Evolutionary conservation across 2,888 invertebrate genomes (phyloP).

Genomic region (Electrophaes corylata): DNA sequence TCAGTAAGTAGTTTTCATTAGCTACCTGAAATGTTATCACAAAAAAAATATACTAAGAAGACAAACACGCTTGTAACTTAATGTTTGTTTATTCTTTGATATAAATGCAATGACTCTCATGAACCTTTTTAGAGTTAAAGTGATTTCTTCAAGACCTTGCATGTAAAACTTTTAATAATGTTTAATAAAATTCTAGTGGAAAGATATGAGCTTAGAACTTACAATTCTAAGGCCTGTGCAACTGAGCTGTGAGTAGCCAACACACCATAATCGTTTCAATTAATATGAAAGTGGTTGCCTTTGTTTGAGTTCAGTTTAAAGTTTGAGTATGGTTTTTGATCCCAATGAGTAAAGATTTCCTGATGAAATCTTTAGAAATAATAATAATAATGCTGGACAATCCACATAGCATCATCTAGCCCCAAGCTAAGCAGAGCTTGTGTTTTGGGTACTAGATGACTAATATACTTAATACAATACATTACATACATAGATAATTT

Average conservation of each 20-base stretch:
- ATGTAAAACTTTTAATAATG: background rate
- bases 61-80: constrained; percentile 10
- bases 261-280: background rate
- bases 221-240: constrained; percentile 1
- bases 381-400: too few relatives aligned
- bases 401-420: too few relatives aligned
- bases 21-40: constrained; percentile 6
- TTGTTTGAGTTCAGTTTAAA: too few relatives aligned
- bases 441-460: too few relatives aligned
- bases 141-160: background rate
- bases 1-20: constrained; percentile 59
- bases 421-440: too few relatives aligned
- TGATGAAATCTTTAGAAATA: too few relatives aligned
- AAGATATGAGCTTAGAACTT: constrained; percentile 11
- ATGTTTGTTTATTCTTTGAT: background rate
- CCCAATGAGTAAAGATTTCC: too few relatives aligned
- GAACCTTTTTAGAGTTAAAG: background rate
- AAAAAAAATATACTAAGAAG: constrained; percentile 23
- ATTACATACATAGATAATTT: too few relatives aligned
- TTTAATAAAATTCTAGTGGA: background rate
- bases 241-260: constrained; percentile 3
- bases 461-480: too few relatives aligned
- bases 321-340: too few relatives aligned
- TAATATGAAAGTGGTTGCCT: background rate
- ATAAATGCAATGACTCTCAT: background rate